These are phyloP conservation scores for Neria commutata DNA, from an alignment of 2,888 invertebrate genomes.

Conservation along the genomic window DNA sequence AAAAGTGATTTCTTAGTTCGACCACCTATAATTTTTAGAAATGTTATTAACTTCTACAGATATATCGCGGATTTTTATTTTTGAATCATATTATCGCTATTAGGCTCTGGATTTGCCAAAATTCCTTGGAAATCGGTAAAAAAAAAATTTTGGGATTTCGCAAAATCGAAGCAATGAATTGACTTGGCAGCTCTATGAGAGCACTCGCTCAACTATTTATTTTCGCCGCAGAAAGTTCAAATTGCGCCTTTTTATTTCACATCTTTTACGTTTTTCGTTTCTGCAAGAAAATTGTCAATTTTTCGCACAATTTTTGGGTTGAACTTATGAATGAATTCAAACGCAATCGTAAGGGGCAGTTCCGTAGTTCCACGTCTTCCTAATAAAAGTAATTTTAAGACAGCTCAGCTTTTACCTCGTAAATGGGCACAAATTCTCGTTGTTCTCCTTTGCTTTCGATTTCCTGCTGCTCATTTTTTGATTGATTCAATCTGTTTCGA, in stretches of 20 bases:
- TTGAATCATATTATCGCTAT: no score
- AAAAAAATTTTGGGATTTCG: no score
- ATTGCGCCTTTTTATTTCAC: neutral
- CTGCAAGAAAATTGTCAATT: neutral
- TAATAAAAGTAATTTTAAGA: neutral
- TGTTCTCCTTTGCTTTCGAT: constrained; percentile 47
- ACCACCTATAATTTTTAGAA: no score
- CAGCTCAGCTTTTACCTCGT: constrained; percentile 51
- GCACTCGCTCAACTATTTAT: no score
- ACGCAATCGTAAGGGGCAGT: neutral
- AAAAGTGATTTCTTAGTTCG: no score
- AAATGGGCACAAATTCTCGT: constrained; percentile 58
- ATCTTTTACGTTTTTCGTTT: neutral
- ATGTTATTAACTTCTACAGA: no score
- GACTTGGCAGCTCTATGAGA: no score
- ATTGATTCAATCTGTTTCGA: constrained; percentile 16
- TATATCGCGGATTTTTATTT: no score
- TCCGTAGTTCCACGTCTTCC: neutral
- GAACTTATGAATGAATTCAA: neutral
- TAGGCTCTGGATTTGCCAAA: no score
- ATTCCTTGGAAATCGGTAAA: no score
- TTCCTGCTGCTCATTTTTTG: constrained; percentile 52
- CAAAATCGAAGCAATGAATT: no score
- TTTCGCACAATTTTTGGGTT: neutral
- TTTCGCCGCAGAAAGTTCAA: no score